Conservation (phyloP, 2,888 invertebrate species). For the Catocala fraxini region DNA sequence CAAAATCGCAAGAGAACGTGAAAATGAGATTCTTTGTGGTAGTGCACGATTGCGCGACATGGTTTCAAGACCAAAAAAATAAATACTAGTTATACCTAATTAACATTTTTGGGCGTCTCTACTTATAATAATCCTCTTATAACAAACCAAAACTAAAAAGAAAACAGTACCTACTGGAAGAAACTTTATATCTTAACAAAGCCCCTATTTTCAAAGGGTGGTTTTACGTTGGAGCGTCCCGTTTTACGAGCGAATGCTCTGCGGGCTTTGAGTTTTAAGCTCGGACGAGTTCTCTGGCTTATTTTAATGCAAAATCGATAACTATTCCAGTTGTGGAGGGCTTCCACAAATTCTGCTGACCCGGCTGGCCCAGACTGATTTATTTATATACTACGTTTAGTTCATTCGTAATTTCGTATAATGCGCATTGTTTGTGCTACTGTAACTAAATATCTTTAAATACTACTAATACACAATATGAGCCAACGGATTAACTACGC, state of each 20-base stretch:
- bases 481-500: too few relatives aligned
- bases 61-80: too few relatives aligned
- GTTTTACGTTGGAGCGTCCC: conserved; percentile 19
- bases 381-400: conserved; percentile 23
- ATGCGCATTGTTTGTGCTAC: too few relatives aligned
- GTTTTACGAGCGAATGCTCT: conserved; percentile 29
- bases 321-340: conserved; percentile 21
- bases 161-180: neutral
- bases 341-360: conserved; percentile 40
- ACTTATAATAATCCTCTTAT: neutral
- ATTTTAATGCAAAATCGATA: conserved; percentile 56
- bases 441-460: too few relatives aligned
- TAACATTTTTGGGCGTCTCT: too few relatives aligned
- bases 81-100: too few relatives aligned
- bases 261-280: conserved; percentile 13
- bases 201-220: conserved; percentile 10
- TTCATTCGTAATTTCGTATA: neutral
- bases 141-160: neutral
- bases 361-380: conserved; percentile 27
- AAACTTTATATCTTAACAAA: conserved; percentile 3
- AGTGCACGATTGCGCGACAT: too few relatives aligned
- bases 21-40: too few relatives aligned
- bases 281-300: conserved; percentile 25
- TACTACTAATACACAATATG: too few relatives aligned
- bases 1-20: too few relatives aligned